phyloP scores from a whole-genome alignment of 1,140 invertebrate species.

The Drosophila obscura region DNA sequence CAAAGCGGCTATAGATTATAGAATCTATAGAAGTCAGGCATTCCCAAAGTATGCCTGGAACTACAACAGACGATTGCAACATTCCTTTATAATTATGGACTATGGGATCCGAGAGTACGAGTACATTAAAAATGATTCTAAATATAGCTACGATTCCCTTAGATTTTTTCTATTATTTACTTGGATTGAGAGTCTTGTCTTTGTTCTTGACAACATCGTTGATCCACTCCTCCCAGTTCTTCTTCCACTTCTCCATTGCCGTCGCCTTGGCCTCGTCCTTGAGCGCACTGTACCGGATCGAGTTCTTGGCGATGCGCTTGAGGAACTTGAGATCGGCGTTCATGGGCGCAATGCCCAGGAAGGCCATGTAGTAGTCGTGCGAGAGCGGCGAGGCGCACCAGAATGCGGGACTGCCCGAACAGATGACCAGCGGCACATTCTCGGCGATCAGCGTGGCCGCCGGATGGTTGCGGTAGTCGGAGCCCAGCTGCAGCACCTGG shows the following conservation, averaged over 20 bases:
- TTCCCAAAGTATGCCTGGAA: too few species aligned
- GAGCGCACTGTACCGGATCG: slow-evolving; percentile 86
- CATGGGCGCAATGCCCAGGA: slow-evolving; percentile 90
- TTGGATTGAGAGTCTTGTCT: background rate
- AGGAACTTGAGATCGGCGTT: slow-evolving; percentile 89
- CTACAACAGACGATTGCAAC: background rate
- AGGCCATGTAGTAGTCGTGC: slow-evolving; percentile 92
- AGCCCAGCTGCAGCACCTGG: slow-evolving; percentile 89
- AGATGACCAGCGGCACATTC: slow-evolving; percentile 85
- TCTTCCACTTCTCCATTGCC: slow-evolving; percentile 65
- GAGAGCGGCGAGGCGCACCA: slow-evolving; percentile 90
- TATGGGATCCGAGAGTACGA: too few species aligned
- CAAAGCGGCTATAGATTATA: too few species aligned
- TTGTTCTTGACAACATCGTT: slow-evolving; percentile 22
- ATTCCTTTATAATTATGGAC: too few species aligned
- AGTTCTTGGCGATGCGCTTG: slow-evolving; percentile 91
- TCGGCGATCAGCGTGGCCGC: slow-evolving; percentile 87
- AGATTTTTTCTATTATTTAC: background rate
- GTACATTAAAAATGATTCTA: too few species aligned
- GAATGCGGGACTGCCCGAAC: slow-evolving; percentile 89
- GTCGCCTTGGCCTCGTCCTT: slow-evolving; percentile 46
- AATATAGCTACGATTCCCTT: too few species aligned
- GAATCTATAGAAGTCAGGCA: too few species aligned
- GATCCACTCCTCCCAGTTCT: slow-evolving; percentile 64
- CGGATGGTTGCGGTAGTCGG: slow-evolving; percentile 92